phyloP scores from a whole-genome alignment of 2,113 vertebrate species.

The Meriones unguiculatus region DNA sequence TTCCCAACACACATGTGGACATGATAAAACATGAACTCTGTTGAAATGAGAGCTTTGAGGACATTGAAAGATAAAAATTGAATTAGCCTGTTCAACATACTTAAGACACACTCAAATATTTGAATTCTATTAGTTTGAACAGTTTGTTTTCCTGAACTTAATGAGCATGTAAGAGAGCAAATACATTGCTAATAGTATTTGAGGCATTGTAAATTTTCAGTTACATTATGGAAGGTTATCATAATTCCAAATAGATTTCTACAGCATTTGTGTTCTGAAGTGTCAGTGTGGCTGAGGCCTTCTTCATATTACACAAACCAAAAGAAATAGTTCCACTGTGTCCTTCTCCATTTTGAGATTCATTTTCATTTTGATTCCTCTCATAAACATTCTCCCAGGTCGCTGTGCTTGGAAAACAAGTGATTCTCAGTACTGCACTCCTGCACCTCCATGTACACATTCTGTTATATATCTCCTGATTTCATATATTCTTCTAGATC shows the following conservation, averaged over 20 bases:
- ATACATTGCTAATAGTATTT: not conserved
- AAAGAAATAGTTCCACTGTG: too few relatives aligned
- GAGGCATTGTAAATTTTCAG: not conserved
- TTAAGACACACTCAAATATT: not conserved
- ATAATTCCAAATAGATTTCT: not conserved
- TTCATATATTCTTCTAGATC: not conserved
- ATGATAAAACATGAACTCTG: not conserved
- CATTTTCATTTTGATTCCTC: not conserved
- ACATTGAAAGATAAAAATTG: not conserved
- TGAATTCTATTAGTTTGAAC: not conserved
- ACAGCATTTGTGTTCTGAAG: not conserved
- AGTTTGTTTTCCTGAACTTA: slow-evolving; percentile 5
- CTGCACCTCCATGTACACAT: rapidly evolving
- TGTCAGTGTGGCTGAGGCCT: not conserved
- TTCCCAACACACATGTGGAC: not conserved
- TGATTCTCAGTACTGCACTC: not conserved
- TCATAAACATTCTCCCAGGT: not conserved
- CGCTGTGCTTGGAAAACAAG: rapidly evolving
- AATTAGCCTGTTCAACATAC: not conserved
- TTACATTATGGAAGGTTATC: not conserved
- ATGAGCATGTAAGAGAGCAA: not conserved
- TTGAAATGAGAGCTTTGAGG: not conserved
- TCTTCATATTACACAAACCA: not conserved
- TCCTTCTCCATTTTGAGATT: not conserved
- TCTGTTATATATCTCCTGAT: not conserved